Base-by-base conservation (phyloP, 2,797 vertebrate species). In the Diceros bicornis region DNA sequence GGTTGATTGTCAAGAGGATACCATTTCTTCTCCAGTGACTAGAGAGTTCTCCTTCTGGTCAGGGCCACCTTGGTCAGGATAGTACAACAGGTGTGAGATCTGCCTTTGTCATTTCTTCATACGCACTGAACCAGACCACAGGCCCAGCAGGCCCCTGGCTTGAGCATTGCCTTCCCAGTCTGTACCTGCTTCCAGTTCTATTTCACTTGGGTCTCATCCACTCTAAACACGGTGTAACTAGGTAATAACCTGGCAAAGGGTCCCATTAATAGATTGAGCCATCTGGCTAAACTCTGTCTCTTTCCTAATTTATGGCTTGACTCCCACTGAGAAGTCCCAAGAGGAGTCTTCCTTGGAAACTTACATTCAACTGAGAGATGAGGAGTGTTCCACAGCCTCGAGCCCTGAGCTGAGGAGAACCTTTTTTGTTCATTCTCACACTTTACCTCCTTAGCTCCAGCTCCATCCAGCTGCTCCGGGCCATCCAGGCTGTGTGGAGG, bases 291-390 rank as follows among this genome's bases (percentile, higher is more conserved):
- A 34, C 47, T 94, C 81, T 83, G 14, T 59, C 52, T 96, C 2
- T 55, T n/a, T 82, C n/a, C 59, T 93, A 41, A 96, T 27, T 94
- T 44, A 55, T 13, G 44, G n/a, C 64, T 92, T 71, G 18, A 74
- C 20, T 82, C 29, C 34, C 29, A 25, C 94, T 78, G 87, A 84
- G n/a, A 90, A 81, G 82, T 64, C 83, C 71, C 72, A 47, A 47
- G 50, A 23, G 61, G 25, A 52, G 4, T 72, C 59, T 93, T 72
- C 44, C 61, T 87, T 82, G 75, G 72, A 94, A 81, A 74, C 20
- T 41, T 81, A 29, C 17, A 72, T 37, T 74, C 21, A 59, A 2
- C 50, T 82, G 62, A 50, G 61, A 75, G 34, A 50, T 50, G 25
- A 44, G 41, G 64, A 75, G 1, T 94, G 44, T 71, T 85, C 34